Percentiles rank a stretch among this genome's conserved stretches.
These are phyloP conservation scores for Lasioglossum leucozonium DNA, from an alignment of 2,888 invertebrate genomes.

Conservation along the genomic window DNA sequence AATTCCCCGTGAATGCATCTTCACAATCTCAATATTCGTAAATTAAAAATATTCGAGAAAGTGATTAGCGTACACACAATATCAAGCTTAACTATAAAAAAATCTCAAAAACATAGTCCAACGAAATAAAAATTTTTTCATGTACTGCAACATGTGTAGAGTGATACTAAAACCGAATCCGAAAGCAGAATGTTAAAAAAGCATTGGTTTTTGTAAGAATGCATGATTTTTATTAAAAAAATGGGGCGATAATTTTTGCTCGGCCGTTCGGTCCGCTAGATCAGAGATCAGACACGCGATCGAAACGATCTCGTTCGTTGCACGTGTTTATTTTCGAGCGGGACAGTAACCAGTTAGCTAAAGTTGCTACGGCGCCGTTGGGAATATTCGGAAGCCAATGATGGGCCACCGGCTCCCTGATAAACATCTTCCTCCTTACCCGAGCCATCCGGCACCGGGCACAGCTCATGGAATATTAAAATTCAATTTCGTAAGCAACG, in stretches of 20 bases:
- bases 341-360: slow-evolving; percentile 9
- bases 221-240: no score
- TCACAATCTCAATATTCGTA: no score
- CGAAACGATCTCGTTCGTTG: not conserved
- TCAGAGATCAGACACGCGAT: not conserved
- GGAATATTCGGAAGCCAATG: slow-evolving; percentile 25
- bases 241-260: not conserved
- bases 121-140: no score
- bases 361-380: not conserved
- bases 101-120: no score
- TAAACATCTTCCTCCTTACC: slow-evolving; percentile 18
- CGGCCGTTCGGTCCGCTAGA: not conserved
- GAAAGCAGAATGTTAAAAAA: no score
- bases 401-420: not conserved
- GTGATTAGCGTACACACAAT: not conserved
- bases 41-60: no score
- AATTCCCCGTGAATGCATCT: no score
- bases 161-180: no score
- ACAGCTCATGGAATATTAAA: slow-evolving; percentile 47
- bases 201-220: no score
- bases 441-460: not conserved
- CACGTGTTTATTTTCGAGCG: not conserved
- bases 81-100: not conserved
- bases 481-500: slow-evolving; percentile 30
- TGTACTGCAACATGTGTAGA: no score